Percentiles rank a stretch among this genome's conserved stretches.
These are phyloP conservation scores for Drosophila micromelanica DNA, from an alignment of 1,140 invertebrate species.

Conservation along the genomic window DNA sequence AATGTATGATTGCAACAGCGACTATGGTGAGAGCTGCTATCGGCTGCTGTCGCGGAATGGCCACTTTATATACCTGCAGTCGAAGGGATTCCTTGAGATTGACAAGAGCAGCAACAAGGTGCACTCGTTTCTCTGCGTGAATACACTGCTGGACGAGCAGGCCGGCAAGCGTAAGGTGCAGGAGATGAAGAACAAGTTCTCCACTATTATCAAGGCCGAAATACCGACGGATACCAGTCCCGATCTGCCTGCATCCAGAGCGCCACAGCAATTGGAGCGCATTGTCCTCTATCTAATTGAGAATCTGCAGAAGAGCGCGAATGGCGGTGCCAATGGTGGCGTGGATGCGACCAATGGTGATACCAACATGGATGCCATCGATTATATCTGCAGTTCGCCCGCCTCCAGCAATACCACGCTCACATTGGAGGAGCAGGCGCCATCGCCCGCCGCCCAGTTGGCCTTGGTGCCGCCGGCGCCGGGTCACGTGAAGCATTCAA, in stretches of 20 bases:
- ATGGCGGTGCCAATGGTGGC: slow-evolving; percentile 31
- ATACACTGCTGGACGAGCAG: slow-evolving; percentile 89
- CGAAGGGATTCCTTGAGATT: slow-evolving; percentile 91
- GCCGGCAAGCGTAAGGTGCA: slow-evolving; percentile 88
- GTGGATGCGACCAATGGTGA: slow-evolving; percentile 18
- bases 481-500: slow-evolving; percentile 85
- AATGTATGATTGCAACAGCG: slow-evolving; percentile 92
- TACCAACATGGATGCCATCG: slow-evolving; percentile 43
- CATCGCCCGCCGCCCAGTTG: slow-evolving; percentile 58
- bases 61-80: slow-evolving; percentile 91
- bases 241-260: slow-evolving; percentile 86
- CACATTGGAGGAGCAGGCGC: slow-evolving; percentile 54
- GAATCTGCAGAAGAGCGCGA: slow-evolving; percentile 85
- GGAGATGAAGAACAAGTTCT: slow-evolving; percentile 90
- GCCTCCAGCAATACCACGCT: slow-evolving; percentile 46
- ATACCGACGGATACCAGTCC: slow-evolving; percentile 80
- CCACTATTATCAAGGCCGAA: slow-evolving; percentile 86
- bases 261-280: slow-evolving; percentile 87
- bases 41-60: slow-evolving; percentile 91
- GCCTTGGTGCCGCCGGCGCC: slow-evolving; percentile 85
- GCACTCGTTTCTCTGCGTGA: slow-evolving; percentile 93
- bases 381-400: slow-evolving; percentile 64
- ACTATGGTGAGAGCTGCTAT: slow-evolving; percentile 92
- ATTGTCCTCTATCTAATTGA: slow-evolving; percentile 89
- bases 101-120: slow-evolving; percentile 89